Conservation (phyloP, 2,888 invertebrate genomes). For the Drosophila picticornis region DNA sequence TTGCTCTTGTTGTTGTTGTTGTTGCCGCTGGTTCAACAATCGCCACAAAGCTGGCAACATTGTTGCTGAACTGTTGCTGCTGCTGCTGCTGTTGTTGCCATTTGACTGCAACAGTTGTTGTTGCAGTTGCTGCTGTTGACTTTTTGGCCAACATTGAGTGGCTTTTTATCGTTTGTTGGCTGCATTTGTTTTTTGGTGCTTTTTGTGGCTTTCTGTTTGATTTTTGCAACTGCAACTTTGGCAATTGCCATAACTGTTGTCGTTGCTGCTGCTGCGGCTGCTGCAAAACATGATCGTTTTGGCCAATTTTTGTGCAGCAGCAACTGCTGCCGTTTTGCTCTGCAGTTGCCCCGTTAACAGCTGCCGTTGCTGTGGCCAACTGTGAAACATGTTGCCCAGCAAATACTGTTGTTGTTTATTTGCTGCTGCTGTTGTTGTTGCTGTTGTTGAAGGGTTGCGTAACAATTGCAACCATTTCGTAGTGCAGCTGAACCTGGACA, state of each 20-base stretch:
- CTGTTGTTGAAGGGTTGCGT: conserved; percentile 59
- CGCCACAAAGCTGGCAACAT: conserved; percentile 46
- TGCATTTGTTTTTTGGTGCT: conserved; percentile 15
- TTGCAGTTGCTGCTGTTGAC: conserved; percentile 52
- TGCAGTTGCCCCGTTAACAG: conserved; percentile 52
- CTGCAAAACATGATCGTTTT: conserved; percentile 73
- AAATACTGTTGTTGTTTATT: conserved; percentile 43
- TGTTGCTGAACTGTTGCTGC: conserved; percentile 52
- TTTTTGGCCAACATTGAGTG: conserved; percentile 65
- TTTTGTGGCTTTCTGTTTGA: conserved; percentile 66
- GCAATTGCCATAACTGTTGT: conserved; percentile 74
- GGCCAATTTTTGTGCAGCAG: conserved; percentile 72
- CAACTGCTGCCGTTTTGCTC: conserved; percentile 55
- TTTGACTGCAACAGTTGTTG: conserved; percentile 58
- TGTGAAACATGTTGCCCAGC: conserved; percentile 61
- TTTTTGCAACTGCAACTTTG: conserved; percentile 74
- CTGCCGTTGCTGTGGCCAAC: conserved; percentile 55
- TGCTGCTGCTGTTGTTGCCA: conserved; percentile 46
- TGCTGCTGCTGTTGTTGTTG: conserved; percentile 33
- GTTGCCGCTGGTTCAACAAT: conserved; percentile 22
- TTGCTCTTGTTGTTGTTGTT: conserved; percentile 25
- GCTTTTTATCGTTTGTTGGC: conserved; percentile 51
- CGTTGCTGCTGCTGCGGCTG: conserved; percentile 32
- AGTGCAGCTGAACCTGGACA: conserved; percentile 33
- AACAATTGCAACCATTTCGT: conserved; percentile 57